phyloP scores from a whole-genome alignment of 2,888 invertebrate genomes.

The Drosophila meridionalis region DNA sequence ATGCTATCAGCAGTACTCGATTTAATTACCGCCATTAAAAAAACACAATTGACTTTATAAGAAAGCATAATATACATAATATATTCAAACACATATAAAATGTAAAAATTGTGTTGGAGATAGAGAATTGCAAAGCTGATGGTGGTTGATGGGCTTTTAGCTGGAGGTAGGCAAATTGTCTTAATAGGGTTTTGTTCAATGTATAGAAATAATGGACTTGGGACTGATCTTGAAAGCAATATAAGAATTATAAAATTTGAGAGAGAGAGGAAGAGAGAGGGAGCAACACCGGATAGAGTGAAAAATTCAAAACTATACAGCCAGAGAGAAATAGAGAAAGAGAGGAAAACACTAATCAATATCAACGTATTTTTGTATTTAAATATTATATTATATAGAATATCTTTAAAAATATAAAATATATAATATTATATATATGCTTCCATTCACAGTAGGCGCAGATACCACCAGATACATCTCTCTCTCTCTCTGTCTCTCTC shows the following conservation, averaged over 20 bases:
- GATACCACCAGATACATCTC: no score
- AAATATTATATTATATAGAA: no score
- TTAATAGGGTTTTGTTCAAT: not conserved
- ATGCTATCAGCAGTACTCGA: slow-evolving; percentile 33
- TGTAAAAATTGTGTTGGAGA: not conserved
- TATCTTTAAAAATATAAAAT: no score
- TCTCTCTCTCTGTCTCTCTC: no score
- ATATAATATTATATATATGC: no score
- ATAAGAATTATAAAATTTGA: not conserved
- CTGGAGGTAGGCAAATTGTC: not conserved
- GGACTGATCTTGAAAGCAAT: not conserved
- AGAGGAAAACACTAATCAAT: no score
- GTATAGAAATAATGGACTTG: not conserved
- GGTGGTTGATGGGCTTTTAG: not conserved
- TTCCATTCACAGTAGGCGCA: no score
- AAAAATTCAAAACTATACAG: no score
- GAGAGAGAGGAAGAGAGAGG: not conserved
- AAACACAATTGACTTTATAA: slow-evolving; percentile 53
- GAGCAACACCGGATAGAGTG: no score
- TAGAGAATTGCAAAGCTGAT: not conserved
- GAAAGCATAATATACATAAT: slow-evolving; percentile 17
- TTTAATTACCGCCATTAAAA: slow-evolving; percentile 45
- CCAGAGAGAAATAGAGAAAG: no score
- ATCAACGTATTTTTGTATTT: no score
- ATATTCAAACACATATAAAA: not conserved